Percentiles rank a stretch among this genome's conserved stretches.
Conservation (phyloP, 2,113 vertebrate genomes). For the Lamprotornis superbus region DNA sequence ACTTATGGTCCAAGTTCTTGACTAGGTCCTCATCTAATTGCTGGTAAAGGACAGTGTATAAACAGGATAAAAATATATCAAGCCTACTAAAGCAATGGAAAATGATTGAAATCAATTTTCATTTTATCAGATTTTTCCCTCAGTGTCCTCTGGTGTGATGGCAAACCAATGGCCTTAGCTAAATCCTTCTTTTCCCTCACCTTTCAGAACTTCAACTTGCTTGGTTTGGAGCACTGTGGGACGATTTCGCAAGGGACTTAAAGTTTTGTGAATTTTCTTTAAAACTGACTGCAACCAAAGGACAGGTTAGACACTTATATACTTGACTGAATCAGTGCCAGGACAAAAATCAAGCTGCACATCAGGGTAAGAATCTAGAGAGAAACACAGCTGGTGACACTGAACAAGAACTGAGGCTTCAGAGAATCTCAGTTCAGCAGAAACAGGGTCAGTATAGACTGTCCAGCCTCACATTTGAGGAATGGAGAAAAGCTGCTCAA, state of each 20-base stretch:
- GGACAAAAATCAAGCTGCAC: not conserved
- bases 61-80: not conserved
- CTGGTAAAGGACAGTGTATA: not conserved
- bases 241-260: not conserved
- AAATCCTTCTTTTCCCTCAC: not conserved
- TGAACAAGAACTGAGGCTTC: not conserved
- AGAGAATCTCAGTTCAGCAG: not conserved
- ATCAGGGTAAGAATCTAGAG: not conserved
- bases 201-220: not conserved
- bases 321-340: not conserved
- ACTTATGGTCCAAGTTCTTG: not conserved
- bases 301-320: not conserved
- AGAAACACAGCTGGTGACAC: not conserved
- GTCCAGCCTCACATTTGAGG: not conserved
- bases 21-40: not conserved
- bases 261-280: not conserved
- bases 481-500: not conserved
- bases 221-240: not conserved
- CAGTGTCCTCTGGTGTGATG: not conserved
- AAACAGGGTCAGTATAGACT: not conserved
- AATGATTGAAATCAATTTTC: not conserved
- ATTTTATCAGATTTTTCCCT: not conserved
- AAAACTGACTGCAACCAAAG: not conserved
- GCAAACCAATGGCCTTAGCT: not conserved
- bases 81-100: not conserved